Percentiles rank a stretch among this genome's conserved stretches.
Conservation (phyloP, 2,888 invertebrate genomes). For the Cancer borealis region DNA sequence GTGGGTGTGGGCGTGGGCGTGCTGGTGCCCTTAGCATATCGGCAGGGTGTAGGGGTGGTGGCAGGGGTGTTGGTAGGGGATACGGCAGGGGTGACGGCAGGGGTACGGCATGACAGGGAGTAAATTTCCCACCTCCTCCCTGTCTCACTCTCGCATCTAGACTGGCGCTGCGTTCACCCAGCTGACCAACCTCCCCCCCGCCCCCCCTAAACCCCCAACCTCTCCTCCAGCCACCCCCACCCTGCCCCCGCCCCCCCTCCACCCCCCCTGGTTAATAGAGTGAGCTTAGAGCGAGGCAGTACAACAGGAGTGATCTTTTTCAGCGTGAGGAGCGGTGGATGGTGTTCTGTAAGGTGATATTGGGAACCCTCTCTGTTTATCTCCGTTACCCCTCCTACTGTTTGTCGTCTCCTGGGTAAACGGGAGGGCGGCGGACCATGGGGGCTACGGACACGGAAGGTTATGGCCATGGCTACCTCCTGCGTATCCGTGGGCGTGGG, state of each 20-base stretch:
- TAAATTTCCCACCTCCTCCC: background rate
- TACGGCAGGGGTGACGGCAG: background rate
- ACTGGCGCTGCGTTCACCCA: background rate
- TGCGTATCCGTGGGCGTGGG: background rate
- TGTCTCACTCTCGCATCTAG: background rate
- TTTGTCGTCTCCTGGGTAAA: background rate
- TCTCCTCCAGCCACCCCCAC: background rate
- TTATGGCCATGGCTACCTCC: background rate
- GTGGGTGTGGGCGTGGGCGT: slow-evolving; percentile 20
- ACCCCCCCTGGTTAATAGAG: background rate
- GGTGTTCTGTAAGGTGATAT: too few species aligned
- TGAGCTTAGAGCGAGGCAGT: background rate
- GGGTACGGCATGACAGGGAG: too few species aligned
- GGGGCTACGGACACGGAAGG: slow-evolving; percentile 47
- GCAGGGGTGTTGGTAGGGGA: slow-evolving; percentile 21
- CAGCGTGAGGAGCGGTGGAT: background rate
- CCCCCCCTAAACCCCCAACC: background rate
- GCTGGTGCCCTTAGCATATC: background rate
- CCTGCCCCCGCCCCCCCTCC: background rate
- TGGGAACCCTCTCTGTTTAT: background rate
- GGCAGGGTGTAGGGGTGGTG: slow-evolving; percentile 13
- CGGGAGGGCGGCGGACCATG: slow-evolving; percentile 18
- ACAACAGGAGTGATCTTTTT: background rate
- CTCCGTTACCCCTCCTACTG: background rate
- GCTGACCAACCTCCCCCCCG: background rate